Evolutionary conservation across 1,140 invertebrate species (phyloP), one percentile per base, ranked within the genome.

Genomic region (Anastrepha obliqua): DNA sequence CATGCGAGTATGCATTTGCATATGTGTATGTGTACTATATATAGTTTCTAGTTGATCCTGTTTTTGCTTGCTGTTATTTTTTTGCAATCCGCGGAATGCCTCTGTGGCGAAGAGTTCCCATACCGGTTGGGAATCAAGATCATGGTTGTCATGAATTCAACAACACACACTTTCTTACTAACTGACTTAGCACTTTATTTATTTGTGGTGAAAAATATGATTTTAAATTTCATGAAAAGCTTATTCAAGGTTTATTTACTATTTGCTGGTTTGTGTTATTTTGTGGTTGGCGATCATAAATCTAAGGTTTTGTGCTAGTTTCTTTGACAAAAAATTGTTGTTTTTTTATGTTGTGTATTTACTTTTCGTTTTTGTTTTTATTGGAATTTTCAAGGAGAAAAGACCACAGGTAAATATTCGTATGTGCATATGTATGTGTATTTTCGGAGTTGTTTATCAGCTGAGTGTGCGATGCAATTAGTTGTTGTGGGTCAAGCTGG

Each of bases 71-170:
- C 51, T 11, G 5, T 9, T 78, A 55, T 29, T 42, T 44, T 70
- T 44, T 65, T 65, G 64, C 39, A 11, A 17, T 42, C 42, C 7
- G 42, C 9, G 11, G 60, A 62, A 62, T 42, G 67, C 67, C 47
- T 55, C 20, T 58, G 47, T 55, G 47, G n/a, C 74, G n/a, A n/a
- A 81, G 74, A 55, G 47, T 81, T n/a, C n/a, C 51, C 74, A 81
- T 81, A 81, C 74, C 74, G 74, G 74, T 81, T 81, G 47, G 47
- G 51, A 81, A 81, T 81, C 74, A 81, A 81, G 74, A 81, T 81
- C 74, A 81, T 81, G 47, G 47, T n/a, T 81, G 17, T n/a, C 17
- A 81, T 81, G 74, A 11, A 67, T 67, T 67, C 47, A 81, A 81
- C 15, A 55, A 55, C 47, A 58, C 20, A 13, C 17, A 55, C 8